Evolutionary conservation across 2,797 vertebrate species (phyloP).

Genomic region (Schizopygopsis pylzovi): DNA sequence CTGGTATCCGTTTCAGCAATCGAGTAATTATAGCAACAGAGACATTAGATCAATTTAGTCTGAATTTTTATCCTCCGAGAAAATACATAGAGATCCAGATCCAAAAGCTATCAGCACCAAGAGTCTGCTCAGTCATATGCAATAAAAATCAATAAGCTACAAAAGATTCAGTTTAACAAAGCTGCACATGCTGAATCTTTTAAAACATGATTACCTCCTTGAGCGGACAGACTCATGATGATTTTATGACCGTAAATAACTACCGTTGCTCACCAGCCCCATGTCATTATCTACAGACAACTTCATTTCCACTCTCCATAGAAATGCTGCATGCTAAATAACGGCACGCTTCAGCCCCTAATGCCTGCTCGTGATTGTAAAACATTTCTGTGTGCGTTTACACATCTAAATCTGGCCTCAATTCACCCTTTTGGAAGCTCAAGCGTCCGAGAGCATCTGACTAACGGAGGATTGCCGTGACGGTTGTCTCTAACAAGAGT

Average conservation of each 20-base stretch:
- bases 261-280: conserved; percentile 26
- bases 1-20: conserved; percentile 6
- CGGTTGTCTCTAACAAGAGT: neutral
- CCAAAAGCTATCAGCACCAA: conserved; percentile 35
- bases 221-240: conserved; percentile 60
- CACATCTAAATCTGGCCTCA: conserved; percentile 50
- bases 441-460: conserved; percentile 35
- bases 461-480: neutral
- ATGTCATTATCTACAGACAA: conserved; percentile 14
- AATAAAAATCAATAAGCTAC: conserved; percentile 78
- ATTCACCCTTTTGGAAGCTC: conserved; percentile 26
- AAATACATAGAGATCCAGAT: conserved; percentile 10
- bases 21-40: conserved; percentile 33
- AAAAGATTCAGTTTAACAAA: conserved; percentile 65
- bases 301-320: conserved; percentile 13
- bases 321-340: conserved; percentile 51
- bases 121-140: conserved; percentile 76
- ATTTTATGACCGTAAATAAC: conserved; percentile 24
- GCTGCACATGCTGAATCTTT: conserved; percentile 51
- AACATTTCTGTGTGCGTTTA: conserved; percentile 17
- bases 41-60: conserved; percentile 11
- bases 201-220: conserved; percentile 61
- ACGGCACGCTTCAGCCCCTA: neutral
- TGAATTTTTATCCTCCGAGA: neutral
- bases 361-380: conserved; percentile 30